A percentile compares a stretch with the other conserved stretches of the same genome.
These are phyloP conservation scores for Acleris cristana DNA, from an alignment of 2,888 invertebrate genomes.

Conservation along the genomic window DNA sequence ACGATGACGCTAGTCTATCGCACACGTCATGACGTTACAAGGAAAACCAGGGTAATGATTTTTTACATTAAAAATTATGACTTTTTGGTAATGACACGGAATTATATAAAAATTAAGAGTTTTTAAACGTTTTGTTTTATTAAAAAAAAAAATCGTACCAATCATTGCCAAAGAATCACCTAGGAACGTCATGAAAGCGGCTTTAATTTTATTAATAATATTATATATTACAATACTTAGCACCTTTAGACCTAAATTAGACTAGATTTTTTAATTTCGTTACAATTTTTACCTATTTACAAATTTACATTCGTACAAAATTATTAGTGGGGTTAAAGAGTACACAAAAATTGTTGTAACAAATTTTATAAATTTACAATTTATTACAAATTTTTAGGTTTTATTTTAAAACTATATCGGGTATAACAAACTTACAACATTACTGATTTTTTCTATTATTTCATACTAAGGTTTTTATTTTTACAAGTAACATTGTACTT, in stretches of 20 bases:
- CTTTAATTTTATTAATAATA: constrained; percentile 51
- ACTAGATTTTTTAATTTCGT: constrained; percentile 74
- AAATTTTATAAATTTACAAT: not conserved
- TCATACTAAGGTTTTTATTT: no score
- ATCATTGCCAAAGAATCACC: constrained; percentile 9
- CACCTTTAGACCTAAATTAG: constrained; percentile 82
- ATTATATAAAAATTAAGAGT: no score
- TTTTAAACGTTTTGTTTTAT: no score
- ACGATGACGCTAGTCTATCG: constrained; percentile 66
- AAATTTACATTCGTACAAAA: constrained; percentile 43
- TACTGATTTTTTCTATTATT: no score
- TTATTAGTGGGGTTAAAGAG: constrained; percentile 30
- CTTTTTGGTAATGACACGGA: not conserved
- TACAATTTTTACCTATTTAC: constrained; percentile 65
- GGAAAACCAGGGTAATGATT: constrained; percentile 24
- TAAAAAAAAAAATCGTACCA: no score
- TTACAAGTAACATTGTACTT: no score
- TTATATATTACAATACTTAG: constrained; percentile 78
- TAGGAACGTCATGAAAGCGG: constrained; percentile 7
- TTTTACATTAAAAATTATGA: constrained; percentile 35
- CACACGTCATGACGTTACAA: constrained; percentile 3
- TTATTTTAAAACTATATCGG: not conserved
- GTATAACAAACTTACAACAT: no score
- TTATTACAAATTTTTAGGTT: not conserved
- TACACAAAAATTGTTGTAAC: not conserved